Evolutionary conservation across 2,113 vertebrate genomes (phyloP).

Genomic region (Mirounga angustirostris): DNA sequence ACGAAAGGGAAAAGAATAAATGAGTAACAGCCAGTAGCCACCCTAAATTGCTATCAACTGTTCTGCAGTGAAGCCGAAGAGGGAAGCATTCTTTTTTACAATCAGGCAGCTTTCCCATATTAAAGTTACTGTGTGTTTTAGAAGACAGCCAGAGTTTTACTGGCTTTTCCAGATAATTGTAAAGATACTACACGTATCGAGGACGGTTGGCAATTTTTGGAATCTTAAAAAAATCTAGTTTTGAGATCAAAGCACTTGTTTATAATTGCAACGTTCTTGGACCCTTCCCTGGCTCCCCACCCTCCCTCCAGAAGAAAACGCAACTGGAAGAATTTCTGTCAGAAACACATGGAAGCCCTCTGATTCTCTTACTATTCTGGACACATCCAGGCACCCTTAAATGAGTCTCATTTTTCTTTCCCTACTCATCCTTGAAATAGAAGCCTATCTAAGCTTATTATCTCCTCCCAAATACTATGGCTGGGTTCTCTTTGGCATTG

Average conservation of each 20-base stretch:
- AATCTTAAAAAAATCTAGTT: neutral
- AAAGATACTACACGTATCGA: neutral
- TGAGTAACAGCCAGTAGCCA: constrained; percentile 40
- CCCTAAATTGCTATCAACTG: constrained; percentile 47
- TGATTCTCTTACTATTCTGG: neutral
- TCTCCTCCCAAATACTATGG: neutral
- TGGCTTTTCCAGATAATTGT: constrained; percentile 48
- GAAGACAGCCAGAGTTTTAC: neutral
- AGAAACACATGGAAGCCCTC: neutral
- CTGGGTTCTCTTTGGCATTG: neutral
- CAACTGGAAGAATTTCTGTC: neutral
- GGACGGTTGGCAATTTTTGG: neutral
- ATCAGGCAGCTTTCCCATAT: neutral
- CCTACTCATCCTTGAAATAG: neutral
- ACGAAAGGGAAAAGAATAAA: constrained; percentile 50
- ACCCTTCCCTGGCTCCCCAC: neutral
- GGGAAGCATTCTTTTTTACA: neutral
- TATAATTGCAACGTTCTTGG: neutral
- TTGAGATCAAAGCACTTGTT: constrained; percentile 37
- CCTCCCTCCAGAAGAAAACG: neutral
- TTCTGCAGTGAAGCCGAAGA: neutral
- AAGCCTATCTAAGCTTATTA: neutral
- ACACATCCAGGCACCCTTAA: neutral
- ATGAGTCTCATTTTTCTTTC: neutral
- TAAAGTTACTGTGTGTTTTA: neutral